Conservation (phyloP, 2,113 vertebrate species). For the Rhipidura dahli region DNA sequence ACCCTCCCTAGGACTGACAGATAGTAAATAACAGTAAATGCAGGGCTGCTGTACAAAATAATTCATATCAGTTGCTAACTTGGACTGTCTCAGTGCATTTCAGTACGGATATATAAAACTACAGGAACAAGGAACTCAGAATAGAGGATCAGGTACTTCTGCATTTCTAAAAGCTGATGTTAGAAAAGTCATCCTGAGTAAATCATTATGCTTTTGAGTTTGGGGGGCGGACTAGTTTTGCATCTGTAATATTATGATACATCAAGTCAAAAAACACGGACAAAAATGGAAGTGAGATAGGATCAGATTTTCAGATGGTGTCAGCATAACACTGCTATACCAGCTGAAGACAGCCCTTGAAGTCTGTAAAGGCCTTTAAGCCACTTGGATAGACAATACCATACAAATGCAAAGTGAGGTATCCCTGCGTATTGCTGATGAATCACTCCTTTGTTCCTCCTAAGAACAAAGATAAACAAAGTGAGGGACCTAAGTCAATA, state of each 20-base stretch:
- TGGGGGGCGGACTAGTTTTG: neutral
- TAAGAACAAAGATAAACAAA: slow-evolving; percentile 15
- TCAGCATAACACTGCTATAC: neutral
- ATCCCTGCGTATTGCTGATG: neutral
- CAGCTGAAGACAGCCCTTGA: neutral
- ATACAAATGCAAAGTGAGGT: slow-evolving; percentile 15
- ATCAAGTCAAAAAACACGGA: neutral
- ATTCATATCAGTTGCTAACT: neutral
- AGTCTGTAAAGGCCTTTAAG: neutral
- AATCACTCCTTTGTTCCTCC: slow-evolving; percentile 5
- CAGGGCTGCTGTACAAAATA: neutral
- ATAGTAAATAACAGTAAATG: neutral
- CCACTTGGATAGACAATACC: neutral
- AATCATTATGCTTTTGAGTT: neutral
- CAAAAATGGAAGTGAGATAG: neutral
- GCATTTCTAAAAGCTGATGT: neutral
- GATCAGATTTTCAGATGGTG: slow-evolving; percentile 11
- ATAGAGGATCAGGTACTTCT: neutral
- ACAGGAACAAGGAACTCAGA: neutral
- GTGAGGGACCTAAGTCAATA: neutral
- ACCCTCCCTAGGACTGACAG: neutral
- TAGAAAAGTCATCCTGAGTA: neutral
- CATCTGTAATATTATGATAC: neutral
- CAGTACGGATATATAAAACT: neutral
- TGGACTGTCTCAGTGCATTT: neutral